Base-by-base conservation (phyloP, 2,888 invertebrate species). In the Rhamphomyia laevipes region DNA sequence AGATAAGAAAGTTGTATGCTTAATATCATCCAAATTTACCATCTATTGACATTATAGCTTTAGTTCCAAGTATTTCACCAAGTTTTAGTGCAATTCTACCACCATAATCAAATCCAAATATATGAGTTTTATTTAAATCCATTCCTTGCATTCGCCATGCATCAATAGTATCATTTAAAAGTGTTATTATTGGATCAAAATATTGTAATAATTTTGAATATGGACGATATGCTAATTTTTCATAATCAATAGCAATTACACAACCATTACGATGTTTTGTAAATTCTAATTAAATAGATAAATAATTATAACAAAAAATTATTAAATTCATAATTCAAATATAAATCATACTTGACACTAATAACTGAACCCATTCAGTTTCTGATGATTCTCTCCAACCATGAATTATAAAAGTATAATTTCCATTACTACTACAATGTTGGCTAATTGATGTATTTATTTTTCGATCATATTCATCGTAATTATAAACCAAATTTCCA, bases 51-150 rank as follows among this genome's bases (percentile, higher is more conserved):
- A 63, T 57, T 7, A 69, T 54, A 3, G 55, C 52, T 4, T 50
- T 46, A 1, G 60, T 56, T 9, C 60, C 60, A 27, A 68, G 50
- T 1, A 53, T 50, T 6, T 59, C 59, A 1, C 68, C 69, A 3
- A 68, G 61, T 16, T 62, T 59, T 1, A 63, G 61, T 0, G 65
- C 68, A 18, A 69, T 44, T 53, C 66, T 68, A 1, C 67, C 70
- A 13, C 69, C 69, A 50, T 63, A 65, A 48, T 68, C 68, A 42
- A 69, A 69, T 13, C 69, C 70, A 57, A 68, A 69, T 56, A 69
- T 61, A 45, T 60, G 67, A 0, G 60, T 61, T 11, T 57, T 57
- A 6, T 52, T 56, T 3, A 63, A 59, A 46, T 63, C 55, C 3
- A 69, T 57, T 3, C 68, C 68, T 44, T 60, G 55, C 13, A 50